These are phyloP conservation scores for Pteruthius melanotis DNA, from an alignment of 2,113 vertebrate species.

Conservation along the genomic window DNA sequence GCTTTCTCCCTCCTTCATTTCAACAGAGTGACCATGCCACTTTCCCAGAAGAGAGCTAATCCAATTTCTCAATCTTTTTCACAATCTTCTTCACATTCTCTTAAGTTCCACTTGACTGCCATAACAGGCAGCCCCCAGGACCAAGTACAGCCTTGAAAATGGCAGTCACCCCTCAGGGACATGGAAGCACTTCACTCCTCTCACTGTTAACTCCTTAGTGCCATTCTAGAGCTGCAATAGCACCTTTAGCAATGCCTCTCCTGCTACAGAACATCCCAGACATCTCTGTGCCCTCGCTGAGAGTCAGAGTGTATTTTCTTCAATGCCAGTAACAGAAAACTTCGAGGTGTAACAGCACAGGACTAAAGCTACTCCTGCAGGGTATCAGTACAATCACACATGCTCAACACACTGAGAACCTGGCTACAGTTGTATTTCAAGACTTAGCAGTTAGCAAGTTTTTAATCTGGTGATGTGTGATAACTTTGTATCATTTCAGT, in stretches of 20 bases:
- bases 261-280: background rate
- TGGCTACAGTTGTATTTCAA: background rate
- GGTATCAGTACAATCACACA: background rate
- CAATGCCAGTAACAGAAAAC: background rate
- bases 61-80: background rate
- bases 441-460: background rate
- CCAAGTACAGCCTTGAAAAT: background rate
- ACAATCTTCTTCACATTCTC: background rate
- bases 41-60: background rate
- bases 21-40: rapidly evolving
- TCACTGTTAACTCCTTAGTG: background rate
- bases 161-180: background rate
- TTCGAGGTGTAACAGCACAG: background rate
- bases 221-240: background rate
- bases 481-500: background rate
- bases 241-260: background rate
- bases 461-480: background rate
- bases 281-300: rapidly evolving
- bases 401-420: background rate
- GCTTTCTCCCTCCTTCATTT: background rate
- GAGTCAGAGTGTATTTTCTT: background rate
- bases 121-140: background rate
- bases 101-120: background rate
- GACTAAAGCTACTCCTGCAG: background rate
- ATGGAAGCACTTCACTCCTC: background rate